Evolutionary conservation across 2,888 invertebrate species (phyloP), one percentile per base, ranked within the genome.

Genomic region (Drosophila planitibia): DNA sequence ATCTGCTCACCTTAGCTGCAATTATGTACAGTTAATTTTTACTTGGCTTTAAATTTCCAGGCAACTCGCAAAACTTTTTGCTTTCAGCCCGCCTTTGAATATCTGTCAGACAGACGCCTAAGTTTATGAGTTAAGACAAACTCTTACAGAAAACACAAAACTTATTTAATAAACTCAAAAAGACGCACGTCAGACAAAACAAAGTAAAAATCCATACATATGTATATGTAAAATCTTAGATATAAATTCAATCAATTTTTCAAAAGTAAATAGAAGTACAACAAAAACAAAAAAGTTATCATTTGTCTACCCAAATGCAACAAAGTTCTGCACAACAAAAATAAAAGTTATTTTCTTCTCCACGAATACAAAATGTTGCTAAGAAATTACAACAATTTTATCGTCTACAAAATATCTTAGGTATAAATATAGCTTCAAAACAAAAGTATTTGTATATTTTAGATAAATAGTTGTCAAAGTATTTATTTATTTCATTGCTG

Each of bases 111-210:
- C 61, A 69, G 69, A 33, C 55, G 30, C 22, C 58, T 67, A 73
- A 80, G 53, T 76, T 79, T 54, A 19, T 53, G 41, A 52, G 37
- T 57, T 57, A 32, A 75, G 60, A 63, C 74, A 64, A 68, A 62
- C 65, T 57, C 79, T 39, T 41, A 52, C 25, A 33, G 37, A 25
- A 47, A 54, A 35, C 33, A 49, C 10, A 22, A 49, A 79, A 76
- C 79, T 76, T 76, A 60, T 79, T 79, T 72, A 72, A 79, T 76
- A 75, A 76, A 69, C 59, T 44, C 55, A 37, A 67, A 51, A 51
- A 51, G 39, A 33, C 28, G 49, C 52, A 64, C 14, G 22, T 57
- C 59, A 53, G 37, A 52, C 53, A 44, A 52, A 44, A 19, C 35
- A n/a, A 33, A 25, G 33, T 16, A 10, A 41, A 59, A 16, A 44